Conservation (phyloP, 2,797 vertebrate genomes). For the Gallinago nigripennis region DNA sequence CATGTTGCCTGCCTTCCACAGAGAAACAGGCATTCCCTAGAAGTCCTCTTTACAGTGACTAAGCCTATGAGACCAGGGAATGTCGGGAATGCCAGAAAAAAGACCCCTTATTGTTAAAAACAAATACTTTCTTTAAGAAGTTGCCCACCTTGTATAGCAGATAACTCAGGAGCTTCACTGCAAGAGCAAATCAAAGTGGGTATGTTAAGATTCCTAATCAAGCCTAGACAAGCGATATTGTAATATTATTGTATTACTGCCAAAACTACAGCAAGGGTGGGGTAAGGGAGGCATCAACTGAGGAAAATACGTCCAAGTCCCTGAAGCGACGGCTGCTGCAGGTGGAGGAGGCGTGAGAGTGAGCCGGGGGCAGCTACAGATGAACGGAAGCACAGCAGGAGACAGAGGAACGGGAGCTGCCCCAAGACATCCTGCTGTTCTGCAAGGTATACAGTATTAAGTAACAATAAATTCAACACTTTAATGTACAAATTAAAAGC, state of each 20-base stretch:
- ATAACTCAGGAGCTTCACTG: neutral
- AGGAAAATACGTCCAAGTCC: neutral
- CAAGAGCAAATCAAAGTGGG: neutral
- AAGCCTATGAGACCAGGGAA: neutral
- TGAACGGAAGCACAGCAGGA: neutral
- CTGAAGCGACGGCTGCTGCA: neutral
- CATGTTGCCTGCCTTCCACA: neutral
- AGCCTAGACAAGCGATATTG: neutral
- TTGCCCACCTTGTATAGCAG: neutral
- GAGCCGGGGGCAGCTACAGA: neutral
- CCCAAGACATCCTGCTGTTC: neutral
- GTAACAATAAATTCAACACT: neutral
- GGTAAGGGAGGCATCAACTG: neutral
- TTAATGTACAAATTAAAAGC: neutral
- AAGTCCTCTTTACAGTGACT: neutral
- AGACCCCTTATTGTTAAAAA: neutral
- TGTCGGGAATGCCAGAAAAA: neutral
- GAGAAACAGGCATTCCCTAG: neutral
- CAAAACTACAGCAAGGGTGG: neutral
- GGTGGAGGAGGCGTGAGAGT: neutral
- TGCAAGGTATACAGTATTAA: neutral
- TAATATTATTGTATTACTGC: neutral
- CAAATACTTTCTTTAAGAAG: neutral
- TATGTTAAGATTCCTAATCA: neutral
- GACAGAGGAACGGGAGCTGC: neutral